phyloP scores from a whole-genome alignment of 2,797 vertebrate species.

The Diglossa cyanea region DNA sequence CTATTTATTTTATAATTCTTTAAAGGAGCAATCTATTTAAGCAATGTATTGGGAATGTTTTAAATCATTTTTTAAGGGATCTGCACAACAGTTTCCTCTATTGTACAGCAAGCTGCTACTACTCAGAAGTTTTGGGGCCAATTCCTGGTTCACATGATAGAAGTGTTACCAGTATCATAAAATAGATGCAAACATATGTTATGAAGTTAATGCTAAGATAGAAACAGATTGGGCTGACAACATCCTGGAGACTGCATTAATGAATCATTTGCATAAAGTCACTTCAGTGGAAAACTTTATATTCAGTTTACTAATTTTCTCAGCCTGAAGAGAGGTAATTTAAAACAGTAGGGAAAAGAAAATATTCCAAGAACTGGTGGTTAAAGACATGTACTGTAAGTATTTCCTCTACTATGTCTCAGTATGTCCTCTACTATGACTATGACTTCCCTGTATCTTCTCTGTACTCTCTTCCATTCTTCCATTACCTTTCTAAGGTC shows the following conservation, averaged over 20 bases:
- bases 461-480: background rate
- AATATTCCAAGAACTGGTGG: background rate
- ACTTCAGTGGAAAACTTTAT: conserved; percentile 8
- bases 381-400: background rate
- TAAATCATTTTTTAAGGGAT: background rate
- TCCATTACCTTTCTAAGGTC: background rate
- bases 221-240: conserved; percentile 55
- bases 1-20: conserved; percentile 33
- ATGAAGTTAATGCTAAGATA: conserved; percentile 25
- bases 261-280: conserved; percentile 45
- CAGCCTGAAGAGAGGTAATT: background rate
- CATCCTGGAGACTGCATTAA: conserved; percentile 44
- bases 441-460: background rate
- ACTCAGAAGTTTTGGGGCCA: conserved; percentile 11
- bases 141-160: background rate
- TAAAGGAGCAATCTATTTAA: conserved; percentile 61
- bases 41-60: background rate
- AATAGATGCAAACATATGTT: conserved; percentile 62
- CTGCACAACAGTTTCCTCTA: conserved; percentile 6
- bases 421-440: background rate
- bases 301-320: background rate
- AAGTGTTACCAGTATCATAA: conserved; percentile 27
- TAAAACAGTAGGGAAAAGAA: background rate
- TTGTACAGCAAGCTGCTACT: conserved; percentile 38
- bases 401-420: background rate